A percentile compares a stretch with the other conserved stretches of the same genome.
These are phyloP conservation scores for Chrysaora quinquecirrha DNA, from an alignment of 30 jellyfish, hydroid and myxozoan genomes.

Conservation along the genomic window DNA sequence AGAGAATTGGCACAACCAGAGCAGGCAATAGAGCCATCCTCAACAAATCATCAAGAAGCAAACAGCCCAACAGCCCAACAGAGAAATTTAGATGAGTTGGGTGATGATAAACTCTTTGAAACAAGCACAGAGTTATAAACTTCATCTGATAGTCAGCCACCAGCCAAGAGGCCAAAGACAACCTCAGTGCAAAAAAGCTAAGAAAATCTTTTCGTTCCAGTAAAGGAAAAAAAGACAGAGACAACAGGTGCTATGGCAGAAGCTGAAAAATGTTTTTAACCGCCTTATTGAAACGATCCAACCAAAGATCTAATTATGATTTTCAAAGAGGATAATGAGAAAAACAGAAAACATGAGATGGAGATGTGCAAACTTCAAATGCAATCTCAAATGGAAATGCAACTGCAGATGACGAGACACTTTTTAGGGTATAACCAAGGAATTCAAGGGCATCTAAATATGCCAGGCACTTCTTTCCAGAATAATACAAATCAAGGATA, in stretches of 20 bases:
- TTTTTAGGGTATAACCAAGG: background rate
- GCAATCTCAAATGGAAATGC: background rate
- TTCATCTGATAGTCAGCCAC: no score
- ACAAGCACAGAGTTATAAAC: background rate
- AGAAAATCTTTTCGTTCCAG: conserved; percentile 7
- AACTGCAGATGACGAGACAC: no score
- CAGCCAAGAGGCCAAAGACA: background rate
- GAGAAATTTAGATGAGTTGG: background rate
- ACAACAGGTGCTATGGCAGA: no score
- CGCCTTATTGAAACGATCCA: conserved; percentile 22
- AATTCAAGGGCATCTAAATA: background rate
- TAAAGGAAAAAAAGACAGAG: background rate
- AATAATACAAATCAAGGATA: no score
- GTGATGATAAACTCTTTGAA: background rate
- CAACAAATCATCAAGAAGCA: background rate
- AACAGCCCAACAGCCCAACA: background rate
- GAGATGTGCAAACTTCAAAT: background rate
- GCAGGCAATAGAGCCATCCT: conserved; percentile 54
- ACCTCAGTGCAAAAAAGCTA: background rate
- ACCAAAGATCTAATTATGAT: conserved; percentile 2
- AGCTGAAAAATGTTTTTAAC: conserved; percentile 22
- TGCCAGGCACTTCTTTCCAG: no score
- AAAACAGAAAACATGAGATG: no score
- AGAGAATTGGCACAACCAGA: conserved; percentile 54
- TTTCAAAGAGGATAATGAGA: background rate